Evolutionary conservation across 2,888 invertebrate species (phyloP), one percentile per base, ranked within the genome.

Genomic region (Pollenia amentaria): DNA sequence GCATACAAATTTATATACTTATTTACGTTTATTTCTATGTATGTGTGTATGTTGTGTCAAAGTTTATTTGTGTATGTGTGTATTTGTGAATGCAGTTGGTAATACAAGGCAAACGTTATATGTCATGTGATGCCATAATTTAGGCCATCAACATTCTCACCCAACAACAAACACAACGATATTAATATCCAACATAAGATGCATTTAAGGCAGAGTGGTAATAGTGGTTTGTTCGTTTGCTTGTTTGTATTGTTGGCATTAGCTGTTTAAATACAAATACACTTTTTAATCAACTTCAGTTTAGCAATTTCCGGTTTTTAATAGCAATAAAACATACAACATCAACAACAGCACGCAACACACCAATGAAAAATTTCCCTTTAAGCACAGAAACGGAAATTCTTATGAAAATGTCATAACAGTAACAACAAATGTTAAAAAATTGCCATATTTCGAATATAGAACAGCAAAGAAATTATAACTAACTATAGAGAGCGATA

Each of bases 101-200:
- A 86, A 76, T 83, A 81, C 84, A 81, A 87, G 72, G 80, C 77
- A 81, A 78, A 76, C 48, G 64, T 81, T 78, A 73, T 84, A 87
- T 87, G 84, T 84, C 87, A 87, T 87, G 87, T 87, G 87, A 87
- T 87, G 87, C 84, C 87, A 87, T 87, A 87, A 87, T 87, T 84
- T 87, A 87, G 87, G 87, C 87, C 87, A 87, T 73, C 84, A 84
- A 67, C 87, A 84, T 72, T 80, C 73, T 77, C 78, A 78, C 38
- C 65, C 81, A 85, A 67, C 55, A 62, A 21, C 83, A 73, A 65
- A 38, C 46, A 60, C 42, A 70, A 65, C 51, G 79, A 64, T 69
- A 79, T 10, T 42, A 38, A 64, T 40, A 83, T 40, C 29, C 55
- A 64, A 46, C 53, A 85, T 42, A 38, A 69, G 38, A 60, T 75